phyloP scores from a whole-genome alignment of 92 coral and sea anemone species.

The Hydrozoanthus gracilis region DNA sequence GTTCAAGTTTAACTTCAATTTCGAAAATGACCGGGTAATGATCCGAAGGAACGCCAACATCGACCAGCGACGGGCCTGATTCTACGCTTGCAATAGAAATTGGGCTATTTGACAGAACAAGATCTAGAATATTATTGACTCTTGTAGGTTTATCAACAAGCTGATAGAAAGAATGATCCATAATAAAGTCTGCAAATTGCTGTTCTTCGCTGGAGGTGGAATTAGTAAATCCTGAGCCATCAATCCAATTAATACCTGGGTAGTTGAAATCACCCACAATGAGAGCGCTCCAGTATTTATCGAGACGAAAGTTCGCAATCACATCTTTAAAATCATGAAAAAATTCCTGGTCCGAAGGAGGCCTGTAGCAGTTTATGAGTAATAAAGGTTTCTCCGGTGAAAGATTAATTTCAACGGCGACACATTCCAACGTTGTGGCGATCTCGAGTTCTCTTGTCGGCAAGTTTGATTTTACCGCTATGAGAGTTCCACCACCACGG shows the following conservation, averaged over 20 bases:
- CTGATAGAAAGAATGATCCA: conserved; percentile 61
- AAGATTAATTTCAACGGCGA: conserved; percentile 16
- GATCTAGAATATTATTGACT: conserved; percentile 49
- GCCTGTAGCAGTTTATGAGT: conserved; percentile 41
- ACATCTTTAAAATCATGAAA: conserved; percentile 31
- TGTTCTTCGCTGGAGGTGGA: conserved; percentile 60
- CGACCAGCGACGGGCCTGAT: conserved; percentile 45
- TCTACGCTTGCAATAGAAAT: conserved; percentile 23
- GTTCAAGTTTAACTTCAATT: conserved; percentile 38
- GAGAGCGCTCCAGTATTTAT: conserved; percentile 45
- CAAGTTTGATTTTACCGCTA: conserved; percentile 26
- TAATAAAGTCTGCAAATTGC: conserved; percentile 55
- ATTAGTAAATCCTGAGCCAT: conserved; percentile 56
- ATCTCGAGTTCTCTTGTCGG: conserved; percentile 29
- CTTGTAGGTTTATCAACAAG: conserved; percentile 55
- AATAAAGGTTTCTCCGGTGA: conserved; percentile 23
- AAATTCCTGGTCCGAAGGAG: conserved; percentile 32
- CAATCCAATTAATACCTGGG: conserved; percentile 61
- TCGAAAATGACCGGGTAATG: conserved; percentile 62
- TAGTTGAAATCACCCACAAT: conserved; percentile 62
- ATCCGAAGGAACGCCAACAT: conserved; percentile 58
- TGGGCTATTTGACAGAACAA: conserved; percentile 36
- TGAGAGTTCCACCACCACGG: conserved; percentile 47
- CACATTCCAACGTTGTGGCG: conserved; percentile 10
- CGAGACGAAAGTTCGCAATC: conserved; percentile 29